Conservation (phyloP, 2,888 invertebrate species). For the Theretra japonica region DNA sequence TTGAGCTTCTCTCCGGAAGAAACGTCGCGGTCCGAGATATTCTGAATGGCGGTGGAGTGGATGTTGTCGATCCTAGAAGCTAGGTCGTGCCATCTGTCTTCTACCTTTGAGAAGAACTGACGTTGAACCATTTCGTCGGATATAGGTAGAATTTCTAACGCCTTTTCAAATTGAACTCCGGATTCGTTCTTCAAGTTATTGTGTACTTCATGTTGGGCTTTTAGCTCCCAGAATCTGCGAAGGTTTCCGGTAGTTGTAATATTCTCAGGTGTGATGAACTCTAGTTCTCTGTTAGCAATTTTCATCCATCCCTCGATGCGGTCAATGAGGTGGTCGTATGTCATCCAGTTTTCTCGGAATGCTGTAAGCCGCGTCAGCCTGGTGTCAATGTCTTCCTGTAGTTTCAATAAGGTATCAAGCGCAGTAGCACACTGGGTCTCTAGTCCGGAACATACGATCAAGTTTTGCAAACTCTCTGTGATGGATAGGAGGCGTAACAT, state of each 20-base stretch:
- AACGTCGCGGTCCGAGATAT: constrained; percentile 89
- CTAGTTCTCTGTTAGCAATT: constrained; percentile 89
- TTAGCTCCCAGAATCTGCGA: constrained; percentile 94
- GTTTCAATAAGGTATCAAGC: constrained; percentile 88
- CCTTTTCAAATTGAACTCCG: constrained; percentile 89
- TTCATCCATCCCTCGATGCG: constrained; percentile 91
- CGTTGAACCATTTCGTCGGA: constrained; percentile 93
- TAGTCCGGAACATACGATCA: constrained; percentile 90
- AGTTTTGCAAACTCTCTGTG: constrained; percentile 89
- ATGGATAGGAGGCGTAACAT: constrained; percentile 89
- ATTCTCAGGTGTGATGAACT: constrained; percentile 86
- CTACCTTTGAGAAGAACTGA: constrained; percentile 90
- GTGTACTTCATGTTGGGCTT: constrained; percentile 93
- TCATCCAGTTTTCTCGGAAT: constrained; percentile 91
- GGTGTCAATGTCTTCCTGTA: constrained; percentile 91
- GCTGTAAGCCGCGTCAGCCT: constrained; percentile 89
- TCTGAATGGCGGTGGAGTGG: constrained; percentile 88
- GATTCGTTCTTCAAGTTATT: constrained; percentile 91
- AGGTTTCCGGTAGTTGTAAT: constrained; percentile 88
- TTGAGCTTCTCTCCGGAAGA: constrained; percentile 90
- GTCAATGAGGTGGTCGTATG: constrained; percentile 89
- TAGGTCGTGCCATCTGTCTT: constrained; percentile 90
- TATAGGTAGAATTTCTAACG: constrained; percentile 91
- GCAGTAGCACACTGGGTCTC: constrained; percentile 90
- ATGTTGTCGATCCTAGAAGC: constrained; percentile 87